Evolutionary conservation across 2,888 invertebrate species (phyloP).

Genomic region (Drosophila rubida): DNA sequence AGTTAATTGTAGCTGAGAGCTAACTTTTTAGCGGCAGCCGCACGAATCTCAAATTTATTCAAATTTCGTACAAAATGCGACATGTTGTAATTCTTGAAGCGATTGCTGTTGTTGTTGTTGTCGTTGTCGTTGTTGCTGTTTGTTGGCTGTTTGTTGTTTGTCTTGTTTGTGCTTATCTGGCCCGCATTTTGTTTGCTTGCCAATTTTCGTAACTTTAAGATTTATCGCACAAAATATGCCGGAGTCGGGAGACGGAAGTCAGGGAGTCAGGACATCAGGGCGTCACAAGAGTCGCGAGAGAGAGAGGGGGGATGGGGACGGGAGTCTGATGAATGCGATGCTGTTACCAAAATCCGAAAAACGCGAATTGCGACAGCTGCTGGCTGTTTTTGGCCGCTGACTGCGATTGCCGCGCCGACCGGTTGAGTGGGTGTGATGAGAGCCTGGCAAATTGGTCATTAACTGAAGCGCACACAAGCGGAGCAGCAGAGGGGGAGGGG

Average conservation of each 20-base stretch:
- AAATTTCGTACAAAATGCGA: conserved; percentile 75
- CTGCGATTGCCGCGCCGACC: not conserved
- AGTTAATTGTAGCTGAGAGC: conserved; percentile 77
- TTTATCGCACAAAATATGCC: conserved; percentile 59
- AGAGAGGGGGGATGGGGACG: not conserved
- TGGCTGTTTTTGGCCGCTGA: conserved; percentile 13
- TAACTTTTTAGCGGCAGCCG: conserved; percentile 51
- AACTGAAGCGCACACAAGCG: conserved; percentile 61
- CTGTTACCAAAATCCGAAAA: conserved; percentile 62
- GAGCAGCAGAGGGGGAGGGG: conserved; percentile 4
- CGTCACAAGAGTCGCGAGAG: not conserved
- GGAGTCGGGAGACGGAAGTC: conserved; percentile 11
- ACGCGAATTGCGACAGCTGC: conserved; percentile 77
- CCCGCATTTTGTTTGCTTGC: conserved; percentile 63
- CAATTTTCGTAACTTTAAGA: conserved; percentile 72
- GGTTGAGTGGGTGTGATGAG: conserved; percentile 31
- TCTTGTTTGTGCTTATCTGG: conserved; percentile 57
- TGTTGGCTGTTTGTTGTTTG: conserved; percentile 36
- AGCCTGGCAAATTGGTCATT: conserved; percentile 76
- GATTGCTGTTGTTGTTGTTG: conserved; percentile 31
- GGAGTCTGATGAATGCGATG: conserved; percentile 58
- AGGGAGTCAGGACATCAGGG: too few species aligned
- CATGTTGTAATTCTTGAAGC: conserved; percentile 74
- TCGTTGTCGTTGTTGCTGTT: conserved; percentile 21
- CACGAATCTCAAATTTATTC: conserved; percentile 77